A percentile compares a stretch with the other conserved stretches of the same genome.
phyloP scores from a whole-genome alignment of 1,140 invertebrate genomes.

The Bombus vancouverensis region DNA sequence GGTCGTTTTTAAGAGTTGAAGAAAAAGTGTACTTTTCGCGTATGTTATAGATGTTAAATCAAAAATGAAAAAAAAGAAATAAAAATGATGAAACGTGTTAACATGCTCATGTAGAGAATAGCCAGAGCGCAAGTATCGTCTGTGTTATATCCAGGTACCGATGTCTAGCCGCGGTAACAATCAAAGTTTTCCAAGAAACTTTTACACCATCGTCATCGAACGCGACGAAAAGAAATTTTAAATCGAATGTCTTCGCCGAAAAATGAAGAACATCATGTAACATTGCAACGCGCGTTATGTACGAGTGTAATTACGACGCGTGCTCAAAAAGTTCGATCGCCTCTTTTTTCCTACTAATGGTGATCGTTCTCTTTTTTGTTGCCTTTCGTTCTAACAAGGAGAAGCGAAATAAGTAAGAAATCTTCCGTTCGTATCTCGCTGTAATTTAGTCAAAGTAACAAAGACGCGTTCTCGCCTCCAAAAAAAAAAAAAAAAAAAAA shows the following conservation, averaged over 20 bases:
- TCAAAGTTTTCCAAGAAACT: neutral
- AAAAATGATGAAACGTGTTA: slow-evolving; percentile 14
- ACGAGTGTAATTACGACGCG: neutral
- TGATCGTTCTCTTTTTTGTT: neutral
- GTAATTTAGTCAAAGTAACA: neutral
- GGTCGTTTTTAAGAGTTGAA: slow-evolving; percentile 21
- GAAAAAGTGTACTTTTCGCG: slow-evolving; percentile 31
- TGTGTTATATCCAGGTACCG: slow-evolving; percentile 38
- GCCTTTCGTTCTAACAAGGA: neutral
- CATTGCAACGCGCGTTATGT: neutral
- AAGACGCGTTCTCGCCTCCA: neutral
- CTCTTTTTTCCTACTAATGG: neutral
- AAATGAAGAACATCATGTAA: neutral
- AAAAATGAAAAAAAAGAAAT: neutral
- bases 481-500: too few species aligned
- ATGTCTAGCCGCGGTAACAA: slow-evolving; percentile 31
- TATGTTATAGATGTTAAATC: slow-evolving; percentile 32
- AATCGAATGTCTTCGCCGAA: neutral
- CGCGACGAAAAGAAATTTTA: neutral
- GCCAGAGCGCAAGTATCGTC: slow-evolving; percentile 27
- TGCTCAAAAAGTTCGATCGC: slow-evolving; percentile 35
- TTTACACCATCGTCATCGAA: slow-evolving; percentile 19
- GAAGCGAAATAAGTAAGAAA: neutral
- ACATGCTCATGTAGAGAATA: slow-evolving; percentile 42
- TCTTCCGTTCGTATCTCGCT: neutral